phyloP scores from a whole-genome alignment of 2,113 vertebrate genomes.

The Macrotus californicus region DNA sequence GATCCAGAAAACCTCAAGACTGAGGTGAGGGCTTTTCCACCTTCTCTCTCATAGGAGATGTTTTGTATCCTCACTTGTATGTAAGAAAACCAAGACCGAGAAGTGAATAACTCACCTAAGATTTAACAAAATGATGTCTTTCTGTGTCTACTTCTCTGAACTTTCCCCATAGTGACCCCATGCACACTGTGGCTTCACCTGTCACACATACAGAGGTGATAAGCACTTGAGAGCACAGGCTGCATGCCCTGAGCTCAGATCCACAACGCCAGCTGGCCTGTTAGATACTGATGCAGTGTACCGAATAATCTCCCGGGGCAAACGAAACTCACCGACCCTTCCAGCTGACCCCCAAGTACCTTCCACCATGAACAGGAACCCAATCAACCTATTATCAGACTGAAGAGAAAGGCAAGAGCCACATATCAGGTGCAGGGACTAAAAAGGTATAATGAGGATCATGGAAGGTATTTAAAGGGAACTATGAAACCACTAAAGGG shows the following conservation, averaged over 20 bases:
- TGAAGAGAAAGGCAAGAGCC: neutral
- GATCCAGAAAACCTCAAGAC: neutral
- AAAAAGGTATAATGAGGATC: neutral
- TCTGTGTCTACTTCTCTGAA: neutral
- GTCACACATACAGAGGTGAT: neutral
- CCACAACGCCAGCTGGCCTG: neutral
- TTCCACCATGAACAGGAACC: neutral
- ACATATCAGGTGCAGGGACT: neutral
- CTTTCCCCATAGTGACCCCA: neutral
- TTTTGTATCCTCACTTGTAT: slow-evolving; percentile 3
- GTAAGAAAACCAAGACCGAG: neutral
- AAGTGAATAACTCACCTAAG: neutral
- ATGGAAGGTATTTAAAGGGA: neutral
- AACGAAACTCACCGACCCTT: neutral
- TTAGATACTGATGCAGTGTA: neutral
- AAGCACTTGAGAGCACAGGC: neutral
- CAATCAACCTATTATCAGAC: neutral
- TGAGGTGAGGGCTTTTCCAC: neutral
- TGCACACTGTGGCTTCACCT: neutral
- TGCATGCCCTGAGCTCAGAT: neutral
- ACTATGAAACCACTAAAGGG: neutral
- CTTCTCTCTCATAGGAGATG: neutral
- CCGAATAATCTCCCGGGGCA: neutral
- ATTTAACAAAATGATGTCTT: neutral
- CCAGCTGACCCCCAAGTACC: neutral